Evolutionary conservation across 1,140 invertebrate species (phyloP).

Genomic region (Penaeus chinensis): DNA sequence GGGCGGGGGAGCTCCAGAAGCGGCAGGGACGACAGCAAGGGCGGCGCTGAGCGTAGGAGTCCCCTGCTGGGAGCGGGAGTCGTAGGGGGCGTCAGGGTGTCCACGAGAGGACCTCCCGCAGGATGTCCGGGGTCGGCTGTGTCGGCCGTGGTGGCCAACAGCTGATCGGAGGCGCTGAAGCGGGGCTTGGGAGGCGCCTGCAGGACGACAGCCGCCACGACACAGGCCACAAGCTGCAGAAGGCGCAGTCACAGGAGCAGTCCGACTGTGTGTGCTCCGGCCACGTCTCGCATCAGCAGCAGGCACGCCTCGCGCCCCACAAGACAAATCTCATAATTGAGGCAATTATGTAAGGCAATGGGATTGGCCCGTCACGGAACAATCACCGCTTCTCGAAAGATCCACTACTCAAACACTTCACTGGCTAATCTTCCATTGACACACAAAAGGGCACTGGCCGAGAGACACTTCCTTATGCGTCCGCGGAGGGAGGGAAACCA

Average conservation of each 20-base stretch:
- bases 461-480: no score
- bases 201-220: neutral
- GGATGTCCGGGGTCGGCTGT: neutral
- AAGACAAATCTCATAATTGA: no score
- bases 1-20: constrained; percentile 30
- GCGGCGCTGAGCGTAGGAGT: neutral
- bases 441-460: no score
- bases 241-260: neutral
- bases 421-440: no score
- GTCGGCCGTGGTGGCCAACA: constrained; percentile 28
- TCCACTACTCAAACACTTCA: no score
- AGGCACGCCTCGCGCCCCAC: no score
- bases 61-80: constrained; percentile 14
- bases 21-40: constrained; percentile 21
- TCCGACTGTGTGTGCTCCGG: no score
- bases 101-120: constrained; percentile 13
- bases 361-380: no score
- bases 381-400: no score
- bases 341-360: no score
- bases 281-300: no score
- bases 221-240: neutral
- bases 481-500: no score
- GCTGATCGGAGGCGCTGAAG: neutral
- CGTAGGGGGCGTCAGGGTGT: constrained; percentile 26
- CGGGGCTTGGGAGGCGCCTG: neutral